Evolutionary conservation across 2,888 invertebrate species (phyloP).

Genomic region (Dicyrtomina minuta): DNA sequence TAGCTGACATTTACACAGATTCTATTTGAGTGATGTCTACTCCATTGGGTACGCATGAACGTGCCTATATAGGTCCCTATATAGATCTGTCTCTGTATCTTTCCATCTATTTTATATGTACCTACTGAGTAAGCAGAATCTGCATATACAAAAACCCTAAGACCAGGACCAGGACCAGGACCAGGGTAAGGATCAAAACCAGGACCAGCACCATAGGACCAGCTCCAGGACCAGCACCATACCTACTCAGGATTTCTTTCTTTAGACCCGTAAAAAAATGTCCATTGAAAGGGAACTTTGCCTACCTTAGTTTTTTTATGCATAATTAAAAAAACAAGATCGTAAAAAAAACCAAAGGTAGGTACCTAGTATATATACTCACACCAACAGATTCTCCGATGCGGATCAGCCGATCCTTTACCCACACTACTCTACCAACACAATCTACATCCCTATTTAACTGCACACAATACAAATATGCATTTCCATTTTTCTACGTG

Average conservation of each 20-base stretch:
- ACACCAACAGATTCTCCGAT: too few species aligned
- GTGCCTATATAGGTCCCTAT: not conserved
- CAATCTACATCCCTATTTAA: too few species aligned
- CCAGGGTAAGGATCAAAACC: too few species aligned
- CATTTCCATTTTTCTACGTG: too few species aligned
- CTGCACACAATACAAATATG: too few species aligned
- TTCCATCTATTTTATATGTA: not conserved
- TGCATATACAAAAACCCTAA: not conserved
- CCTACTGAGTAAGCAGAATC: not conserved
- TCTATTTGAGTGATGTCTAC: slow-evolving; percentile 26
- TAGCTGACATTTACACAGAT: slow-evolving; percentile 26
- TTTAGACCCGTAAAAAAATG: slow-evolving; percentile 10
- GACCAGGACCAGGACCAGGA: too few species aligned
- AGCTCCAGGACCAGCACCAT: too few species aligned
- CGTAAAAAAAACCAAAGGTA: not conserved
- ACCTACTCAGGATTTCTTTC: slow-evolving; percentile 5
- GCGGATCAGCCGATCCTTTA: too few species aligned
- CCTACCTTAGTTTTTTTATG: slow-evolving; percentile 14
- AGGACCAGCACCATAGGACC: too few species aligned
- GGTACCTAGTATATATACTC: too few species aligned
- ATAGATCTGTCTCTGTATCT: not conserved
- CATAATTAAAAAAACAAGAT: slow-evolving; percentile 20
- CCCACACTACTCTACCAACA: too few species aligned
- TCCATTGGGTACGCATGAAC: slow-evolving; percentile 15
- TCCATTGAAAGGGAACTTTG: not conserved